A percentile compares a stretch with the other conserved stretches of the same genome.
Evolutionary conservation across 2,888 invertebrate species (phyloP).

Genomic region (Crioceris asparagi): DNA sequence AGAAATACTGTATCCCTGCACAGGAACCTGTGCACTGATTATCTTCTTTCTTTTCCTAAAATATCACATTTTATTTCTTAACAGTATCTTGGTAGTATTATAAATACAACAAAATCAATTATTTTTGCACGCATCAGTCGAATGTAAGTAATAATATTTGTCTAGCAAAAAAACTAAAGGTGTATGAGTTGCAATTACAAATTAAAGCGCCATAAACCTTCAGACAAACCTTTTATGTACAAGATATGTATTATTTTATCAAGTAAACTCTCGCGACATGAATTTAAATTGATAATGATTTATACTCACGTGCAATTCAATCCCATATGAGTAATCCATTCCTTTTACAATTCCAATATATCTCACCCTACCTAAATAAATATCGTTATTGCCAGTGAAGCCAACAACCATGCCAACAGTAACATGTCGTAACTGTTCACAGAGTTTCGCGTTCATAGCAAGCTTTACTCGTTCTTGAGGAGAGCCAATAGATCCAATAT

Average conservation of each 20-base stretch:
- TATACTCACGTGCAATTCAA: slow-evolving; percentile 45
- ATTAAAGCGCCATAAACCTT: too few relatives aligned
- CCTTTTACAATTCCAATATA: slow-evolving; percentile 46
- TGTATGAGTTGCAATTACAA: too few relatives aligned
- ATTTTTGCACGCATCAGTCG: too few relatives aligned
- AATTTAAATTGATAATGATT: slow-evolving; percentile 4
- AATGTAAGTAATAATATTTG: too few relatives aligned
- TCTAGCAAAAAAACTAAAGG: too few relatives aligned
- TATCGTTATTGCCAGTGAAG: slow-evolving; percentile 30
- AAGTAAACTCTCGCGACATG: background rate
- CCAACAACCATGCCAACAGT: slow-evolving; percentile 35
- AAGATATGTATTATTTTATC: too few relatives aligned
- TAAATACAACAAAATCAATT: too few relatives aligned
- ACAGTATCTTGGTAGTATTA: too few relatives aligned
- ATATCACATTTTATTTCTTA: background rate
- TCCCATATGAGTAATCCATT: slow-evolving; percentile 45
- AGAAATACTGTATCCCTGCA: slow-evolving; percentile 35
- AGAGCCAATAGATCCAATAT: slow-evolving; percentile 41
- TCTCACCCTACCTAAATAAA: slow-evolving; percentile 38
- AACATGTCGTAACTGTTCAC: slow-evolving; percentile 38
- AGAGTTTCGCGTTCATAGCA: slow-evolving; percentile 37
- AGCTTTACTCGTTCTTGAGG: slow-evolving; percentile 43
- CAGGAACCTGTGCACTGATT: slow-evolving; percentile 34
- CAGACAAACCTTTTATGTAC: too few relatives aligned
- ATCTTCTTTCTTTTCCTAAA: slow-evolving; percentile 29